Conservation (phyloP, 1,140 invertebrate genomes). For the Drosophila eugracilis region DNA sequence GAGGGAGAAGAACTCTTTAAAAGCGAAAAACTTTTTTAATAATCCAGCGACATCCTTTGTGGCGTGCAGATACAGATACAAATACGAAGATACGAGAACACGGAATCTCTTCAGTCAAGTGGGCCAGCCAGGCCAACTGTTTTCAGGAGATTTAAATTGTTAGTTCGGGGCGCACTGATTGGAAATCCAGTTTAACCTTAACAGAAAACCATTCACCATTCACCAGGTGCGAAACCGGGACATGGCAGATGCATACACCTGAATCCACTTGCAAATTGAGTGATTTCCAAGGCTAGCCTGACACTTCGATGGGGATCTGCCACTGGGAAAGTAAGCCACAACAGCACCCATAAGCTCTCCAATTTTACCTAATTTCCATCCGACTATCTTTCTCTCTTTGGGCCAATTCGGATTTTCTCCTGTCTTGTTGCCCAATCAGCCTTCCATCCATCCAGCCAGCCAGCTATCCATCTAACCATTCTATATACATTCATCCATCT, state of each 20-base stretch:
- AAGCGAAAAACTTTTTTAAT: slow-evolving; percentile 77
- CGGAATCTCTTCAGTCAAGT: slow-evolving; percentile 23
- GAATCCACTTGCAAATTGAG: slow-evolving; percentile 43
- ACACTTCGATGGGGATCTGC: no score
- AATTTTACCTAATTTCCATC: slow-evolving; percentile 31
- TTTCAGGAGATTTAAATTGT: slow-evolving; percentile 75
- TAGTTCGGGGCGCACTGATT: slow-evolving; percentile 49
- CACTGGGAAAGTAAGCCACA: slow-evolving; percentile 20
- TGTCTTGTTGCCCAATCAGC: slow-evolving; percentile 28
- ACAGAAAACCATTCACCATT: no score
- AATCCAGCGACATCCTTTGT: slow-evolving; percentile 69
- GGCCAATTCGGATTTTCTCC: slow-evolving; percentile 23
- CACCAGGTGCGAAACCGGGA: slow-evolving; percentile 24
- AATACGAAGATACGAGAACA: slow-evolving; percentile 17
- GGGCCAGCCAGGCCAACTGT: slow-evolving; percentile 29
- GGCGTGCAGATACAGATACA: slow-evolving; percentile 30
- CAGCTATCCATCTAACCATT: slow-evolving; percentile 5
- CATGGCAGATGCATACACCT: slow-evolving; percentile 8
- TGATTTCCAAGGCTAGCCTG: slow-evolving; percentile 20
- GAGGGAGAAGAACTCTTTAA: slow-evolving; percentile 62
- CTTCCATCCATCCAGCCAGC: slow-evolving; percentile 3
- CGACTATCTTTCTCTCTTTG: slow-evolving; percentile 4
- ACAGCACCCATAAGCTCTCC: slow-evolving; percentile 32
- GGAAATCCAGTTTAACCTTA: slow-evolving; percentile 40
- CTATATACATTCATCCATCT: slow-evolving; percentile 8